phyloP scores from a whole-genome alignment of 2,888 invertebrate genomes.

The Machimus rusticus region DNA sequence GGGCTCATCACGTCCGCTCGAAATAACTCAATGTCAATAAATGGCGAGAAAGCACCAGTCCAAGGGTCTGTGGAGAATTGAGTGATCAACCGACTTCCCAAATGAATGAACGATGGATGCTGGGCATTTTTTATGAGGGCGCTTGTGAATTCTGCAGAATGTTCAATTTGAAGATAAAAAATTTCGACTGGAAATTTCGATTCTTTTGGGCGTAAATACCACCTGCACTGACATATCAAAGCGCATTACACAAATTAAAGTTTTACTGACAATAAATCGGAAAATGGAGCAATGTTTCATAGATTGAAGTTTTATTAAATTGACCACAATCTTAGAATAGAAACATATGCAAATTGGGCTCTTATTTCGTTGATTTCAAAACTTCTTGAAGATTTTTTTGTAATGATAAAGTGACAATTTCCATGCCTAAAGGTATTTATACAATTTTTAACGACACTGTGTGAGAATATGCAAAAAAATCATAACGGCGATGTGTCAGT shows the following conservation, averaged over 20 bases:
- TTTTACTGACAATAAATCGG: background rate
- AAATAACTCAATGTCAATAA: slow-evolving; percentile 38
- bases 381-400: too few relatives aligned
- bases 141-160: background rate
- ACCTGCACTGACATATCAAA: background rate
- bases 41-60: background rate
- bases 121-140: background rate
- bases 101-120: slow-evolving; percentile 28
- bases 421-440: too few relatives aligned
- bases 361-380: too few relatives aligned
- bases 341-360: too few relatives aligned
- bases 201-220: background rate
- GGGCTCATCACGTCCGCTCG: slow-evolving; percentile 26
- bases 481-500: too few relatives aligned
- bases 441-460: too few relatives aligned
- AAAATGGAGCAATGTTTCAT: background rate
- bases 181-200: background rate
- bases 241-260: background rate
- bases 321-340: too few relatives aligned
- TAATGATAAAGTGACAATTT: too few relatives aligned
- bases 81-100: slow-evolving; percentile 18
- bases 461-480: too few relatives aligned
- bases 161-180: slow-evolving; percentile 7
- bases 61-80: slow-evolving; percentile 2
- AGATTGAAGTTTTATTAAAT: too few relatives aligned